Evolutionary conservation across 1,140 invertebrate genomes (phyloP), one percentile per base, ranked within the genome.

Genomic region (Sinella curviseta): DNA sequence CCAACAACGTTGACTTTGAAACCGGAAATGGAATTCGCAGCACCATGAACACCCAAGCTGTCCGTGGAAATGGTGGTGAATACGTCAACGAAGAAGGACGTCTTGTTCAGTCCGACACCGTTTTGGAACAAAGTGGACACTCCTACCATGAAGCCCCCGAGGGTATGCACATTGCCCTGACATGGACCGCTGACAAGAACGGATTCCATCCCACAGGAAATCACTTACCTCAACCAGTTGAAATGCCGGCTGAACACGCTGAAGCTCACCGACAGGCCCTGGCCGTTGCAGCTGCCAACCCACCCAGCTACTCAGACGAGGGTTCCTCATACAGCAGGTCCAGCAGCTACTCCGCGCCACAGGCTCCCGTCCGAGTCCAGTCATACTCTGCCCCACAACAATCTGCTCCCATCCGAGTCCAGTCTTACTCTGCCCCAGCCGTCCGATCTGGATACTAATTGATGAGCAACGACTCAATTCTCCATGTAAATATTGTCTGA

Each of bases 171-270:
- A 90, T 91, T 78, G 89, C 88, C 26, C 88, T 92, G 55, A 90
- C 86, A 31, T 92, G 92, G 83, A 90, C 91, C 67, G 91, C 91
- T 34, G 90, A 90, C 78, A 87, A 89, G 77, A 87, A 89, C 36
- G 90, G 90, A 14, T 91, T 89, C 84, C 86, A 87, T 75, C 86
- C 90, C 17, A 84, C 87, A 76, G 88, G 84, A 28, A 82, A 73
- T 17, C 81, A 82, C 76, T 78, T 85, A 54, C 84, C 85, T 3
- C 80, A 65, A 26, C 57, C 57, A 4, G 57, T 65, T 4, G 16
- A 16, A n/a, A 16, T 65, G 16, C 57, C 57, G 3, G 57, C 57
- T n/a, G 57, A 65, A 65, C 57, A 65, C 24, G 57, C 57, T 65
- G 57, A 65, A 65, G 57, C 57, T n/a, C 57, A 65, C 26, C 8